Percentiles rank a stretch among this genome's conserved stretches.
Evolutionary conservation across 2,797 vertebrate species (phyloP).

Genomic region (Cheirogaleus major): DNA sequence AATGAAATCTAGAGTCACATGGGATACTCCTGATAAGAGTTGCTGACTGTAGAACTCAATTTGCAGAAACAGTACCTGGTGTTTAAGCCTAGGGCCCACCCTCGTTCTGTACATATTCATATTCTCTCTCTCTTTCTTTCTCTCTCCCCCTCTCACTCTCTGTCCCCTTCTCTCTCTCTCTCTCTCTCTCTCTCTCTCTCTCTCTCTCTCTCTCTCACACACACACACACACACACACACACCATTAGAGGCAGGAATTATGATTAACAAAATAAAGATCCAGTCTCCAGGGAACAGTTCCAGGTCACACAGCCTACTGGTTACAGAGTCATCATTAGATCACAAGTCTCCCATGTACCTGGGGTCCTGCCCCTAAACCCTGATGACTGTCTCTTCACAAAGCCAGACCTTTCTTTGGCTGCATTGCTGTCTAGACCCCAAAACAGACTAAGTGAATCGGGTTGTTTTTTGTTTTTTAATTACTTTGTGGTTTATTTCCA

Average conservation of each 20-base stretch:
- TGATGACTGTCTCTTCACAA: not conserved
- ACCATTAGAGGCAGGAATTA: not conserved
- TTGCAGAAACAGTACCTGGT: not conserved
- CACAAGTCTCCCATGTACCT: not conserved
- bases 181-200: too few species aligned
- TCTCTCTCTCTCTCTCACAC: too few species aligned
- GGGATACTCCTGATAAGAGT: not conserved
- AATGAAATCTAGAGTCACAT: not conserved
- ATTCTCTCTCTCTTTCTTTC: too few species aligned
- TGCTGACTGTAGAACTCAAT: not conserved
- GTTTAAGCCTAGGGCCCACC: not conserved
- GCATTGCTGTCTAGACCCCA: not conserved
- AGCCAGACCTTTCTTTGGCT: not conserved
- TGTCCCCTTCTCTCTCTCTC: too few species aligned
- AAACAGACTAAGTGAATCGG: not conserved
- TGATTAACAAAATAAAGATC: not conserved
- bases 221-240: not conserved
- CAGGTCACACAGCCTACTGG: not conserved
- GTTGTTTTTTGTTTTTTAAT: not conserved
- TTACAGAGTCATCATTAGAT: slow-evolving; percentile 24
- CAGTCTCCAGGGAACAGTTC: not conserved
- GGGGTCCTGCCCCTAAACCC: not conserved
- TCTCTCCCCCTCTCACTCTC: not conserved
- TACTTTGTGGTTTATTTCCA: not conserved
- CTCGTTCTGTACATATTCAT: not conserved